phyloP scores from a whole-genome alignment of 2,888 invertebrate species.

The Deilephila porcellus region DNA sequence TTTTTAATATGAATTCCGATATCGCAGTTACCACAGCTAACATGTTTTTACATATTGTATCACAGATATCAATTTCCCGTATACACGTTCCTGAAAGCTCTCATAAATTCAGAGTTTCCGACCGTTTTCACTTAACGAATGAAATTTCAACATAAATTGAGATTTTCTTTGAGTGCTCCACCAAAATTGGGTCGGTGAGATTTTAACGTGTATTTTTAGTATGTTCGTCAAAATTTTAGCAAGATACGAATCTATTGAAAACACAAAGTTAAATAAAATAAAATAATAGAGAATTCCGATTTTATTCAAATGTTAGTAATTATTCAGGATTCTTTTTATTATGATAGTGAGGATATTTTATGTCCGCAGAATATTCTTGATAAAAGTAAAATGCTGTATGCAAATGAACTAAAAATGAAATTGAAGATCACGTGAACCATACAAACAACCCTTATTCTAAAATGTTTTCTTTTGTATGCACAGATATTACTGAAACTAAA shows the following conservation, averaged over 20 bases:
- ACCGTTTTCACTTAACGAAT: conserved; percentile 29
- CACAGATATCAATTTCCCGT: not conserved
- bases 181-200: not conserved
- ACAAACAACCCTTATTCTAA: too few relatives aligned
- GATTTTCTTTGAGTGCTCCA: conserved; percentile 11
- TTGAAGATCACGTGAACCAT: too few relatives aligned
- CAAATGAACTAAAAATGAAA: too few relatives aligned
- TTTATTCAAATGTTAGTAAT: not conserved
- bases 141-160: conserved; percentile 30
- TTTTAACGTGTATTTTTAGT: conserved; percentile 1
- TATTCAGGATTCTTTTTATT: not conserved
- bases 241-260: not conserved
- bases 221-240: not conserved
- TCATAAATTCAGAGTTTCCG: not conserved
- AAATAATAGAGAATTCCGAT: not conserved
- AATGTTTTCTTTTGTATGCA: too few relatives aligned
- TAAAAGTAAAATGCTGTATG: too few relatives aligned
- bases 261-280: not conserved
- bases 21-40: too few relatives aligned
- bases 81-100: not conserved
- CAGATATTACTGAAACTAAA: too few relatives aligned
- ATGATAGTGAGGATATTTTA: not conserved
- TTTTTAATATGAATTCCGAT: too few relatives aligned
- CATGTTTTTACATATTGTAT: not conserved
- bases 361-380: too few relatives aligned